Conservation (phyloP, 37 sponge, comb jelly and placozoan genomes). For the Beroe ovata region DNA sequence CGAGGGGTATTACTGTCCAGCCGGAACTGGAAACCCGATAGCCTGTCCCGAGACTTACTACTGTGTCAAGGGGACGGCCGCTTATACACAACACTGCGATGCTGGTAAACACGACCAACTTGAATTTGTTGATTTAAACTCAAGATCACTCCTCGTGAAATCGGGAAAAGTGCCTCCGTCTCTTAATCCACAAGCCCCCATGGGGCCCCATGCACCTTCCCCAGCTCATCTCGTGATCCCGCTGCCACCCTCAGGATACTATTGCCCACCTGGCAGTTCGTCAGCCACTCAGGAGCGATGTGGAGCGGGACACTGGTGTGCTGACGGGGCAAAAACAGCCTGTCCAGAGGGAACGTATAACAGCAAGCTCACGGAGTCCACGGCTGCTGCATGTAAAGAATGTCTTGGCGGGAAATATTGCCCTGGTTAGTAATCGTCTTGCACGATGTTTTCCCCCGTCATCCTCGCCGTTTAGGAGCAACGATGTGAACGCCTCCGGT, state of each 20-base stretch:
- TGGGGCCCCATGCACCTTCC: background rate
- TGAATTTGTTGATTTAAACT: too few relatives aligned
- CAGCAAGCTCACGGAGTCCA: too few relatives aligned
- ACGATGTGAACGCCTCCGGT: too few relatives aligned
- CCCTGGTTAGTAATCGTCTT: too few relatives aligned
- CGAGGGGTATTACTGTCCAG: conserved; percentile 67
- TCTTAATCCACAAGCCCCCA: too few relatives aligned
- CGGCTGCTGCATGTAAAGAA: background rate
- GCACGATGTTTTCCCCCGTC: too few relatives aligned
- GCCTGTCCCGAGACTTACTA: conserved; percentile 60
- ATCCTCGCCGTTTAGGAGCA: too few relatives aligned
- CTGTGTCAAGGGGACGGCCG: conserved; percentile 12
- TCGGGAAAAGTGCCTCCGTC: too few relatives aligned
- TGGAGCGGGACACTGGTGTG: conserved; percentile 35
- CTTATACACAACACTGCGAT: background rate
- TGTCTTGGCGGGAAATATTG: conserved; percentile 37
- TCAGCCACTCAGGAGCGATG: conserved; percentile 3
- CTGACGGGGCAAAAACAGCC: conserved; percentile 3
- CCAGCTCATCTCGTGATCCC: background rate
- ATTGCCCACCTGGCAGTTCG: conserved; percentile 58
- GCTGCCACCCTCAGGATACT: conserved; percentile 1
- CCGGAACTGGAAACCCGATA: conserved; percentile 11
- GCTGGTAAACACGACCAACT: background rate
- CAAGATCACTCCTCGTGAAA: too few relatives aligned
- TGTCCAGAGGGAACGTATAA: conserved; percentile 45